These are phyloP conservation scores for Drosophila birchii DNA, from an alignment of 2,888 invertebrate species.

Conservation along the genomic window DNA sequence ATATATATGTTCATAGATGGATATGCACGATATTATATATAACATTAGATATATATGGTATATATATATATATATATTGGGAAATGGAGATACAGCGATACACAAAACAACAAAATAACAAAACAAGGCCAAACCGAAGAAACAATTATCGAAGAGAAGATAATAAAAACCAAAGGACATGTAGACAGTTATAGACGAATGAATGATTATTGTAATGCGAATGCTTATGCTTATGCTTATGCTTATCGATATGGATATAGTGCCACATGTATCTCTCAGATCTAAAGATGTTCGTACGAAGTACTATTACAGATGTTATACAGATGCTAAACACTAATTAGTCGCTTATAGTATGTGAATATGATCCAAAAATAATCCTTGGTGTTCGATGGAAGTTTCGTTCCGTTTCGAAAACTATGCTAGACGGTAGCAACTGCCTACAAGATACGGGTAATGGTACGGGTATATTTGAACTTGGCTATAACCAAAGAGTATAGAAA, in stretches of 20 bases:
- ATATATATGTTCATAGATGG: constrained; percentile 37
- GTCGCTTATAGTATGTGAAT: constrained; percentile 4
- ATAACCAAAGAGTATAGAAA: not conserved
- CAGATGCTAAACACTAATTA: constrained; percentile 24
- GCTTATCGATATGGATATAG: constrained; percentile 16
- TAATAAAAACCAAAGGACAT: constrained; percentile 33
- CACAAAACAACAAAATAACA: constrained; percentile 27
- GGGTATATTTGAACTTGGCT: constrained; percentile 7
- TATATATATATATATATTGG: constrained; percentile 1
- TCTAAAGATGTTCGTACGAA: constrained; percentile 17
- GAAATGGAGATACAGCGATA: constrained; percentile 33
- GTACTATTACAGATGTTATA: constrained; percentile 25
- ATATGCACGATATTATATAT: constrained; percentile 40
- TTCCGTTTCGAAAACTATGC: constrained; percentile 25
- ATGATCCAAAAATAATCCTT: constrained; percentile 13
- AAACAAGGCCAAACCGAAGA: constrained; percentile 41
- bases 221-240: constrained; percentile 8
- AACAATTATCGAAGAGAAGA: constrained; percentile 29
- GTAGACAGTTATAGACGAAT: constrained; percentile 49
- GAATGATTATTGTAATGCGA: constrained; percentile 25
- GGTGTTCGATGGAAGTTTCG: constrained; percentile 25
- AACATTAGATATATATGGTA: constrained; percentile 31
- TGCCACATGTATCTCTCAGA: constrained; percentile 38
- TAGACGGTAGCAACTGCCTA: constrained; percentile 39
- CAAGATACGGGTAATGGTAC: constrained; percentile 13